Percentiles rank a stretch among this genome's conserved stretches.
Evolutionary conservation across 2,797 vertebrate genomes (phyloP).

Genomic region (Rallus crepitans): DNA sequence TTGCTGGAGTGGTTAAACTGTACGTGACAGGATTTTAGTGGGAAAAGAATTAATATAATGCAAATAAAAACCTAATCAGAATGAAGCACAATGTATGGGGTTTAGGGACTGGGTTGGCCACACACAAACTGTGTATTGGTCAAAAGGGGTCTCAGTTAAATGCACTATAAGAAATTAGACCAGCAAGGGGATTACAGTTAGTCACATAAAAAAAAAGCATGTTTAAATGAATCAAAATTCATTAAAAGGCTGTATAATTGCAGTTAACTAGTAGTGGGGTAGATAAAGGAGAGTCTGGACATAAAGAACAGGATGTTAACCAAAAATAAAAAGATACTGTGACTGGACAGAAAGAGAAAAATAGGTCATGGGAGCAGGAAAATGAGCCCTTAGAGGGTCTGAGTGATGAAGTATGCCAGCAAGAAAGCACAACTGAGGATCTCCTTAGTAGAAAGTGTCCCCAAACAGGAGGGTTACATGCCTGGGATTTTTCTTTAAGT

Average conservation of each 20-base stretch:
- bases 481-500: not conserved
- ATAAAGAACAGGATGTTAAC: not conserved
- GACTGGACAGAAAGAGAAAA: not conserved
- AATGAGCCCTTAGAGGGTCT: not conserved
- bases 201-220: constrained; percentile 10
- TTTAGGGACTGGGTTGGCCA: not conserved
- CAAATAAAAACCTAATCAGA: constrained; percentile 38
- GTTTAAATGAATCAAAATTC: not conserved
- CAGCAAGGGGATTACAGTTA: not conserved
- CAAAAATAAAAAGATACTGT: not conserved
- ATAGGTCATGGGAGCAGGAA: not conserved
- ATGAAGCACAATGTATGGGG: constrained; percentile 5
- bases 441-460: not conserved
- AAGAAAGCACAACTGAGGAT: not conserved
- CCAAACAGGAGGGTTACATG: not conserved
- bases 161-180: not conserved
- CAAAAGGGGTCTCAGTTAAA: constrained; percentile 38
- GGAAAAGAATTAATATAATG: not conserved
- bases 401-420: not conserved
- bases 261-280: not conserved
- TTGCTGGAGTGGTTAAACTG: constrained; percentile 28
- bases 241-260: constrained; percentile 21
- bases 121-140: not conserved
- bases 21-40: constrained; percentile 1
- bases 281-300: not conserved